phyloP scores from a whole-genome alignment of 2,888 invertebrate genomes.

The Megalurothrips usitatus region DNA sequence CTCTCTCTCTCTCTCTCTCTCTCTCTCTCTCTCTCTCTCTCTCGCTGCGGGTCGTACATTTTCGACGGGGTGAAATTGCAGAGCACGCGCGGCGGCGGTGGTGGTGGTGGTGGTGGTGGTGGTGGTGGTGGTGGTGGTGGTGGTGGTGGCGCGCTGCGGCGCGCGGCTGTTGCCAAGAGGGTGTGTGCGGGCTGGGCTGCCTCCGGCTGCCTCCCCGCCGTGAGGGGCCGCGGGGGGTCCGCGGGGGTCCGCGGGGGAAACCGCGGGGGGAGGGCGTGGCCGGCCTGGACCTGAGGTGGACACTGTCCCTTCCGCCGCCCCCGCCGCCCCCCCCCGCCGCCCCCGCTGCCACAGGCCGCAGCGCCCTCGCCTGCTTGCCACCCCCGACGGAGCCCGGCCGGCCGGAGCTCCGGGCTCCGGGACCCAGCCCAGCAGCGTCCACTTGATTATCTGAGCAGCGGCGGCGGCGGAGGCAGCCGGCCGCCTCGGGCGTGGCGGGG shows the following conservation, averaged over 20 bases:
- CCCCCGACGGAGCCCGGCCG: not conserved
- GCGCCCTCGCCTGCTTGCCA: too few relatives aligned
- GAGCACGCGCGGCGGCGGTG: too few relatives aligned
- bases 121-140: too few relatives aligned
- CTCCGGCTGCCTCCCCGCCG: not conserved
- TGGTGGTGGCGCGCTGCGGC: not conserved
- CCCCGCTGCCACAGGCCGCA: too few relatives aligned
- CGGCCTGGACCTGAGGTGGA: slow-evolving; percentile 15
- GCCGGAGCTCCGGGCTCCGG: slow-evolving; percentile 2
- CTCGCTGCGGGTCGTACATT: too few relatives aligned
- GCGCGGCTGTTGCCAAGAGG: not conserved
- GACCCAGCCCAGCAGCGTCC: slow-evolving; percentile 17
- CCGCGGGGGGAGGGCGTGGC: not conserved
- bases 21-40: too few relatives aligned
- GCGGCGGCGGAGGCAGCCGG: not conserved
- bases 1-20: not conserved
- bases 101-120: too few relatives aligned
- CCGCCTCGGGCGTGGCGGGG: slow-evolving; percentile 17
- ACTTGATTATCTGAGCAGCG: slow-evolving; percentile 23
- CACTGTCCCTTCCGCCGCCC: not conserved
- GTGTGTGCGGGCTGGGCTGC: not conserved
- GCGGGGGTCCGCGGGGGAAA: slow-evolving; percentile 13
- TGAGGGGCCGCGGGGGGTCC: not conserved
- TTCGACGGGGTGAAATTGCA: too few relatives aligned
- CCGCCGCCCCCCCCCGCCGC: not conserved